Evolutionary conservation across 2,888 invertebrate species (phyloP), one percentile per base, ranked within the genome.

Genomic region (Gandaritis pyraliata): DNA sequence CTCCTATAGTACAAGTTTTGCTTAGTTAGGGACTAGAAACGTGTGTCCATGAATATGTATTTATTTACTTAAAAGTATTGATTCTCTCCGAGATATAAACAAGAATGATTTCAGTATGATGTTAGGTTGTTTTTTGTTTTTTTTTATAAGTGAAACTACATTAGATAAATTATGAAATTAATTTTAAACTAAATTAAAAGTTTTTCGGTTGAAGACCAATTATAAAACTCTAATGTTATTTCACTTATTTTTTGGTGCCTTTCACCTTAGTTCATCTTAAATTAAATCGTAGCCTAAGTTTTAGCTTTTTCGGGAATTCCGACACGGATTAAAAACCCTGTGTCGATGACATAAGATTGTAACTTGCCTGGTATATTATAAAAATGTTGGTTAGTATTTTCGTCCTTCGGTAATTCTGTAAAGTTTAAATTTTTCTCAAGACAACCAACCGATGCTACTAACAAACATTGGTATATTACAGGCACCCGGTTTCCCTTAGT

Each of bases 111-210:
- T 64, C 54, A 55, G 63, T 59, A 53, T 57, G 58, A 48, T 29
- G 12, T 16, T 55, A 53, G 66, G 64, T 69, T 68, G 61, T 66
- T 67, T 66, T 65, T 74, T 61, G 58, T 63, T 67, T 57, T 56
- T 51, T 66, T 55, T 62, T 53, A 52, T 65, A 47, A 71, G 64
- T 71, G 55, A 55, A 68, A 70, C 59, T 73, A 67, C 66, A 58
- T 66, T 16, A 29, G 15, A 3, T 12, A 2, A 10, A 29, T 39
- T 39, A 38, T 8, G 1, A 57, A 43, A 16, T 15, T 43, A 7
- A 43, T 7, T 18, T 18, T 39, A 2, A 39, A n/a, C 0, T 23
- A 23, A 23, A 23, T 23, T 23, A 1, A 39, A 13, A n/a, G n/a
- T 5, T 12, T 41, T 15, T 41, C 15, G 41, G 0, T 54, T 54